Evolutionary conservation across 2,888 invertebrate genomes (phyloP).

Genomic region (Lydus trimaculatus): DNA sequence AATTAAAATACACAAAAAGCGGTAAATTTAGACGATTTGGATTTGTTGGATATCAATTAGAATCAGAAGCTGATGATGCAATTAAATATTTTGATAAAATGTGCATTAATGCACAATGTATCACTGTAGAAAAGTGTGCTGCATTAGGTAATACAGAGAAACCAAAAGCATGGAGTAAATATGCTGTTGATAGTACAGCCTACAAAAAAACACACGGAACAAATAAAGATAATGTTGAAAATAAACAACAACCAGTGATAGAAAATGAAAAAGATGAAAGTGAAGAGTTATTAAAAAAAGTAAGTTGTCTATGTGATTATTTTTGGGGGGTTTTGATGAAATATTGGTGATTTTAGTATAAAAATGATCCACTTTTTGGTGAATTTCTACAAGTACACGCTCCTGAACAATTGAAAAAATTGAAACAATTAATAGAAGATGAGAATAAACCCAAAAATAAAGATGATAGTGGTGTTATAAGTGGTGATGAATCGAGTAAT

Average conservation of each 20-base stretch:
- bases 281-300: constrained; percentile 67
- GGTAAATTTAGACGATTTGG: constrained; percentile 94
- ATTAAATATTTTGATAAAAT: constrained; percentile 82
- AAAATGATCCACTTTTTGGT: constrained; percentile 86
- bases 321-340: background rate
- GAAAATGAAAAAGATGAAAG: constrained; percentile 66
- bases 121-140: constrained; percentile 78
- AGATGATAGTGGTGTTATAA: constrained; percentile 53
- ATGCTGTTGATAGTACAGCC: constrained; percentile 79
- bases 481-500: constrained; percentile 55
- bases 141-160: constrained; percentile 73
- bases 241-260: constrained; percentile 45
- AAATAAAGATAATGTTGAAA: constrained; percentile 43
- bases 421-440: constrained; percentile 41
- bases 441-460: constrained; percentile 32
- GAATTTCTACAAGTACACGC: constrained; percentile 90
- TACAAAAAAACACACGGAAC: constrained; percentile 63
- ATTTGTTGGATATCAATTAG: constrained; percentile 88
- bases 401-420: constrained; percentile 57
- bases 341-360: constrained; percentile 65
- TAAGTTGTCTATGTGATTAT: constrained; percentile 48
- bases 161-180: constrained; percentile 93
- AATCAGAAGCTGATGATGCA: constrained; percentile 80
- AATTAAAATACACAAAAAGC: constrained; percentile 89
- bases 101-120: constrained; percentile 82